phyloP scores from a whole-genome alignment of 1,140 invertebrate genomes.

The Nephila pilipes region DNA sequence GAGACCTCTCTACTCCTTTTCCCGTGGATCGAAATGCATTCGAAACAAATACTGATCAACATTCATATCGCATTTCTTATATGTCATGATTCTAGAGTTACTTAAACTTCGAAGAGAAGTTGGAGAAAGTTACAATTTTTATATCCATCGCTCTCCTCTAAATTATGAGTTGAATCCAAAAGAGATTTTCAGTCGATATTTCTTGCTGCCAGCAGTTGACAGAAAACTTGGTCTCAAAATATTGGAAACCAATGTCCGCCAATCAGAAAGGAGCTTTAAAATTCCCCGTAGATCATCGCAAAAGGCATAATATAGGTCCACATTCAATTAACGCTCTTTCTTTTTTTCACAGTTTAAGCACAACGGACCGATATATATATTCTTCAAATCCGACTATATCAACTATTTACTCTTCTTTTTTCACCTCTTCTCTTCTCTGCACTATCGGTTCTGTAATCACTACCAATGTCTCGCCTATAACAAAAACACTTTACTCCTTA shows the following conservation, averaged over 20 bases:
- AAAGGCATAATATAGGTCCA: not conserved
- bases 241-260: not conserved
- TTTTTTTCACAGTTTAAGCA: not conserved
- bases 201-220: not conserved
- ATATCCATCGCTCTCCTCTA: not conserved
- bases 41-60: not conserved
- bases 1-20: not conserved
- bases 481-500: slow-evolving; percentile 26
- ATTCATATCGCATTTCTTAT: not conserved
- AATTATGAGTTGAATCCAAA: not conserved
- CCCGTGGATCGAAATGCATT: not conserved
- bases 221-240: not conserved
- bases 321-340: slow-evolving; percentile 10
- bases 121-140: not conserved
- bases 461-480: slow-evolving; percentile 13
- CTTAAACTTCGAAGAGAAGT: not conserved
- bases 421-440: not conserved
- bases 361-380: not conserved
- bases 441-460: slow-evolving; percentile 54
- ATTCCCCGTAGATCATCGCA: not conserved
- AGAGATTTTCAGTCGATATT: not conserved
- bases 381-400: not conserved
- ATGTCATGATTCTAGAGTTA: not conserved
- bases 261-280: not conserved
- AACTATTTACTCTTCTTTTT: slow-evolving; percentile 1